Percentiles rank a stretch among this genome's conserved stretches.
Conservation (phyloP, 2,888 invertebrate species). For the Therioaphis trifolii region DNA sequence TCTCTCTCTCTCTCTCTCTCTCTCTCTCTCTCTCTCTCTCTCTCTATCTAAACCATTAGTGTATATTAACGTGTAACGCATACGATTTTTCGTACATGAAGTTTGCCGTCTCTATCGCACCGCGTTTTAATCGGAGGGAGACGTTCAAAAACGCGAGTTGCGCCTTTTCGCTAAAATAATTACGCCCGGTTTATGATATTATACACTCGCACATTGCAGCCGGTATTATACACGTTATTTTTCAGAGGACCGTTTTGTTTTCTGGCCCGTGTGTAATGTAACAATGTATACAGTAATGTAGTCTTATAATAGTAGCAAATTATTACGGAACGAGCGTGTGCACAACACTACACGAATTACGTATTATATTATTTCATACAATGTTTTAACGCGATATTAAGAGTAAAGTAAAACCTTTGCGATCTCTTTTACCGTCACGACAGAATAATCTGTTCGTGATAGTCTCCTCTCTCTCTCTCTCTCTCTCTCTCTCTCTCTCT, state of each 20-base stretch:
- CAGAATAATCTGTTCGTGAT: slow-evolving; percentile 1
- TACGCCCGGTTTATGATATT: background rate
- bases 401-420: slow-evolving; percentile 27
- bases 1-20: no score
- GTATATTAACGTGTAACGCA: no score
- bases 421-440: slow-evolving; percentile 18
- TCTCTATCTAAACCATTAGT: no score
- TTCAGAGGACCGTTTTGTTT: slow-evolving; percentile 15
- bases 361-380: background rate
- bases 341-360: background rate
- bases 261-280: background rate
- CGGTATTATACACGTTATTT: slow-evolving; percentile 12
- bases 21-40: no score
- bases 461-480: background rate
- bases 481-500: no score
- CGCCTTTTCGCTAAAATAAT: no score
- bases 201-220: background rate
- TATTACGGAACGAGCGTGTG: background rate
- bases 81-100: no score
- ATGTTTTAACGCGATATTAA: background rate
- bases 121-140: no score
- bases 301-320: slow-evolving; percentile 5
- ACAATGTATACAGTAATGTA: background rate
- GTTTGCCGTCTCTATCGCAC: no score
- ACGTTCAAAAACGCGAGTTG: no score